phyloP scores from a whole-genome alignment of 2,113 vertebrate species.

The Plecturocebus donacophilus region DNA sequence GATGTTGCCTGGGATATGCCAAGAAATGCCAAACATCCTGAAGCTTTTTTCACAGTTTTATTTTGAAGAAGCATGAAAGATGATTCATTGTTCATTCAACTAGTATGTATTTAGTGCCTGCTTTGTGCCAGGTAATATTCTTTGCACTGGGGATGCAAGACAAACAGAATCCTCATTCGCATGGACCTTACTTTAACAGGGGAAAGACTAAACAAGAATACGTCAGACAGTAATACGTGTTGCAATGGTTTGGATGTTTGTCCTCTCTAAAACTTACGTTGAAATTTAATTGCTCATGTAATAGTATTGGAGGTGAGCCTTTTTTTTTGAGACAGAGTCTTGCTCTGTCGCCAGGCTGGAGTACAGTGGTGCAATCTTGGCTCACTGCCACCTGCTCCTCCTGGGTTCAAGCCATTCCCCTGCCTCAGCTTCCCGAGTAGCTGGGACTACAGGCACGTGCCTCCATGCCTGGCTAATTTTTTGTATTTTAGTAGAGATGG shows the following conservation, averaged over 20 bases:
- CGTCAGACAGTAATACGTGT: neutral
- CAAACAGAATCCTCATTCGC: neutral
- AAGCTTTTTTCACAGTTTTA: neutral
- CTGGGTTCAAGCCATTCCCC: too few species aligned
- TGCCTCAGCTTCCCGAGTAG: too few species aligned
- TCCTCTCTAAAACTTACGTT: neutral
- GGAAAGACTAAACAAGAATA: constrained; percentile 8
- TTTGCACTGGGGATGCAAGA: neutral
- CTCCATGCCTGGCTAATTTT: too few species aligned
- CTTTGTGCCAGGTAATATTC: neutral
- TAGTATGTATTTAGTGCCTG: neutral
- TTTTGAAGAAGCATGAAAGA: neutral
- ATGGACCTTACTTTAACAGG: neutral
- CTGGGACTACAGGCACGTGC: too few species aligned
- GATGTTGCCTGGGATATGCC: neutral
- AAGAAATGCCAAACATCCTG: constrained; percentile 4
- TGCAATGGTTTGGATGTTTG: neutral
- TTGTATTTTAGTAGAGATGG: too few species aligned
- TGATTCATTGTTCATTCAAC: neutral
- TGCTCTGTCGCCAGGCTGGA: too few species aligned
- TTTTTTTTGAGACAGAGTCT: too few species aligned
- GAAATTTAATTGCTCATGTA: neutral
- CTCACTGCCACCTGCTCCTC: too few species aligned
- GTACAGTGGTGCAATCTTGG: too few species aligned
- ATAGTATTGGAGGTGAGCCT: neutral